Evolutionary conservation across 1,140 invertebrate species (phyloP).

Genomic region (Nomia melanderi): DNA sequence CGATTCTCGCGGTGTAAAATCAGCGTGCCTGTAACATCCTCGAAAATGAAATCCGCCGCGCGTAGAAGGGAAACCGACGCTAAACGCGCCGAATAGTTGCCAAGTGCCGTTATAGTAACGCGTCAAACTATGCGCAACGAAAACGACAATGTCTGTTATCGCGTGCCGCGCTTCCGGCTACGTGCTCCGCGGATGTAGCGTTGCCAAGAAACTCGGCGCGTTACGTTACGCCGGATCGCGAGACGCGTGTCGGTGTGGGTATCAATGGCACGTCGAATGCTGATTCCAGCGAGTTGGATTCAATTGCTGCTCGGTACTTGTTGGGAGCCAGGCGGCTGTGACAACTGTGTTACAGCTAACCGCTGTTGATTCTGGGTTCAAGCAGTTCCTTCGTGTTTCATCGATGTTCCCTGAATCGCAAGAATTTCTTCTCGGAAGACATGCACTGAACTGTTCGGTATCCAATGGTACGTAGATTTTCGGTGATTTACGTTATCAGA

Average conservation of each 20-base stretch:
- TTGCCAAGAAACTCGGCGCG: slow-evolving; percentile 12
- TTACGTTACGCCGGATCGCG: not conserved
- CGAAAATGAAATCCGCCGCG: slow-evolving; percentile 23
- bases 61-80: not conserved
- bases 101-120: slow-evolving; percentile 25
- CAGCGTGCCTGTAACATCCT: not conserved
- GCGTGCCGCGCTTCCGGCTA: slow-evolving; percentile 19
- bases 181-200: slow-evolving; percentile 14
- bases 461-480: too few species aligned
- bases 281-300: not conserved
- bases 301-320: not conserved
- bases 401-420: too few species aligned
- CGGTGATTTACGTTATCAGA: too few species aligned
- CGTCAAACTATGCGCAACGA: slow-evolving; percentile 27
- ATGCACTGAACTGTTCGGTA: too few species aligned
- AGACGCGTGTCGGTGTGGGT: not conserved
- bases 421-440: too few species aligned
- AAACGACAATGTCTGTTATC: slow-evolving; percentile 45
- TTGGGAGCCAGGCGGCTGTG: not conserved
- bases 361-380: too few species aligned
- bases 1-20: not conserved
- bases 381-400: too few species aligned
- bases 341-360: not conserved
- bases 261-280: not conserved
- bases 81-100: slow-evolving; percentile 15